Evolutionary conservation across 2,888 invertebrate species (phyloP).

Genomic region (Andricus quercusramuli): DNA sequence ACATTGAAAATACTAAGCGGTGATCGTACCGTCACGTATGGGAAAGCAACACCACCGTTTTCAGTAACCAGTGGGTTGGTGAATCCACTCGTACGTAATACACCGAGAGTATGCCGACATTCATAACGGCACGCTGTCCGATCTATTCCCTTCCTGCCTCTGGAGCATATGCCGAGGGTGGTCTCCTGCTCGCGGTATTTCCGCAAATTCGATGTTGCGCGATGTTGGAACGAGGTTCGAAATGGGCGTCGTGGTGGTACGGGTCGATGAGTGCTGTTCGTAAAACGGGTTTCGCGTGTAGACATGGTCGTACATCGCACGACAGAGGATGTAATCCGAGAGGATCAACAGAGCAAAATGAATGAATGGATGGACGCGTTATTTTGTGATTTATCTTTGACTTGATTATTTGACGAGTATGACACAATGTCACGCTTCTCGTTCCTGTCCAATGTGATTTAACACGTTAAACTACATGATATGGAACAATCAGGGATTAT

Average conservation of each 20-base stretch:
- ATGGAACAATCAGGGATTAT: neutral
- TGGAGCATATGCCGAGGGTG: slow-evolving; percentile 10
- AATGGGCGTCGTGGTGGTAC: slow-evolving; percentile 40
- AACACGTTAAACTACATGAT: neutral
- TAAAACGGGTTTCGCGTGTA: slow-evolving; percentile 50
- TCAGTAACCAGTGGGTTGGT: neutral
- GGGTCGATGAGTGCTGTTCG: slow-evolving; percentile 43
- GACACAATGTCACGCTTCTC: slow-evolving; percentile 29
- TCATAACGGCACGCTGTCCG: slow-evolving; percentile 18
- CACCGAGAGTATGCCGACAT: slow-evolving; percentile 7
- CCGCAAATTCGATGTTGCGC: slow-evolving; percentile 60
- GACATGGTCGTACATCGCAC: slow-evolving; percentile 48
- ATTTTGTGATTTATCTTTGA: slow-evolving; percentile 37
- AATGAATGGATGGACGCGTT: slow-evolving; percentile 25
- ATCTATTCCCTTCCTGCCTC: slow-evolving; percentile 35
- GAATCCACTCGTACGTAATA: slow-evolving; percentile 24
- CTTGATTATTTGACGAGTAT: slow-evolving; percentile 25
- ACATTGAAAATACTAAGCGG: slow-evolving; percentile 39
- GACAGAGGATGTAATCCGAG: slow-evolving; percentile 48
- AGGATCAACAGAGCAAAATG: slow-evolving; percentile 40
- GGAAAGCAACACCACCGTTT: slow-evolving; percentile 46
- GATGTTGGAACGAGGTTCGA: slow-evolving; percentile 49
- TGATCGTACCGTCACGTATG: slow-evolving; percentile 49
- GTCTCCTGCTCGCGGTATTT: slow-evolving; percentile 58
- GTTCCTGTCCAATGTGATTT: neutral